A percentile compares a stretch with the other conserved stretches of the same genome.
These are phyloP conservation scores for Drosophila mettleri DNA, from an alignment of 2,888 invertebrate genomes.

Conservation along the genomic window DNA sequence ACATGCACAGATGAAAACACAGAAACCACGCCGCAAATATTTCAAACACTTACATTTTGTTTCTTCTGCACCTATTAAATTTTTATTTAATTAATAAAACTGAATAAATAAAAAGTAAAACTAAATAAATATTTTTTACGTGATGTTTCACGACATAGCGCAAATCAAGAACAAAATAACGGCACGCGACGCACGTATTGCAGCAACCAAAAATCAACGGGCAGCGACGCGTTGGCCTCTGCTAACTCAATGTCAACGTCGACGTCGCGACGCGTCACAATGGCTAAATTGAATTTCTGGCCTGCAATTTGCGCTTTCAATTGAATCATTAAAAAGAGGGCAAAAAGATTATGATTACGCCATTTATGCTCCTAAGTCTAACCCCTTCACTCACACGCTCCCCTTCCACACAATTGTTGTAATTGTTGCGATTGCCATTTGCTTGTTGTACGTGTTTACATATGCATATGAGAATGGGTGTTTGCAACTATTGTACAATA, in stretches of 20 bases:
- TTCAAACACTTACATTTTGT: conserved; percentile 50
- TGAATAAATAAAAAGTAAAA: conserved; percentile 15
- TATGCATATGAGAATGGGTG: not conserved
- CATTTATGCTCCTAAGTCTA: conserved; percentile 35
- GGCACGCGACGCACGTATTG: conserved; percentile 61
- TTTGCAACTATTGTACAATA: too few relatives aligned
- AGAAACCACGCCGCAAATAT: conserved; percentile 33
- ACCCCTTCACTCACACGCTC: not conserved
- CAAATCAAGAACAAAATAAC: conserved; percentile 34
- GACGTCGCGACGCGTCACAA: conserved; percentile 20
- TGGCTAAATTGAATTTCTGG: conserved; percentile 74
- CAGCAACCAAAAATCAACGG: conserved; percentile 19
- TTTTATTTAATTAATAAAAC: conserved; percentile 32
- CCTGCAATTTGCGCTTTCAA: conserved; percentile 75
- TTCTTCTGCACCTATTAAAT: conserved; percentile 34
- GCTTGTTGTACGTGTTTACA: not conserved
- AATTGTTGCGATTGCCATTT: conserved; percentile 30
- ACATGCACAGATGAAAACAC: conserved; percentile 8
- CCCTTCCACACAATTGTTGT: conserved; percentile 28
- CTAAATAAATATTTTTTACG: conserved; percentile 23
- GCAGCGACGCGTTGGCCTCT: conserved; percentile 49
- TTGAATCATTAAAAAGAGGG: conserved; percentile 77
- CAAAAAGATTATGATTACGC: conserved; percentile 78
- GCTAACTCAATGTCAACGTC: conserved; percentile 62
- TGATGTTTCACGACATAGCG: conserved; percentile 22